Evolutionary conservation across 2,797 vertebrate species (phyloP), one percentile per base, ranked within the genome.

Genomic region (Astyanax mexicanus): DNA sequence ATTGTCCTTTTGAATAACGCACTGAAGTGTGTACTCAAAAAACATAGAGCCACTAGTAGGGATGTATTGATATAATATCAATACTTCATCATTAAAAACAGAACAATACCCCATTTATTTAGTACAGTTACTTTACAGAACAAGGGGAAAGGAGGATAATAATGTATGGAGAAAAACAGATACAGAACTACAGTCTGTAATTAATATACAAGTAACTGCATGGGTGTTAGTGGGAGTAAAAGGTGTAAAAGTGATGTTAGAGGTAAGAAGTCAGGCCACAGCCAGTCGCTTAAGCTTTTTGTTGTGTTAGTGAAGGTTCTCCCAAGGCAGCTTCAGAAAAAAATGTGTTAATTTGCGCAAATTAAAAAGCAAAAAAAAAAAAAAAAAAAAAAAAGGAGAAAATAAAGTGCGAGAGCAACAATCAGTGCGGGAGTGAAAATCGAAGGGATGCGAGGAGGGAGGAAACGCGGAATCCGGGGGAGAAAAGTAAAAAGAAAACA

Each of bases 311-410:
- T 12, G 10, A 65, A 61, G 55, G 45, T 49, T 71, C 74, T 78
- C 65, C 61, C 23, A 25, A 67, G 44, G 32, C 32, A 73, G 45
- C 45, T 49, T 10, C 23, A 37, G 15, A 62, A 60, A 75, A 83
- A 60, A 65, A 54, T 32, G 29, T 55, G 51, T 60, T 70, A 75
- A 78, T 79, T 78, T 76, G 68, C 52, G 32, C 60, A 70, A 83
- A 81, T 69, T 71, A 72, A 65, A 78, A 68, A 44, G 66, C 42
- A 54, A 51, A 62, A 47, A 57, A 45, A 6, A 61, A 58, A 32
- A 69, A 70, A 76, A n/a, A n/a, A 72, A 65, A 78, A 68, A 44
- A 66, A 42, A 54, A 51, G 62, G 47, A 57, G 45, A 6, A 61
- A 58, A 32, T 69, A 70, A 76, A 44, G 27, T 54, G 72, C 65